Evolutionary conservation across 2,113 vertebrate genomes (phyloP).

Genomic region (Abramis brama): DNA sequence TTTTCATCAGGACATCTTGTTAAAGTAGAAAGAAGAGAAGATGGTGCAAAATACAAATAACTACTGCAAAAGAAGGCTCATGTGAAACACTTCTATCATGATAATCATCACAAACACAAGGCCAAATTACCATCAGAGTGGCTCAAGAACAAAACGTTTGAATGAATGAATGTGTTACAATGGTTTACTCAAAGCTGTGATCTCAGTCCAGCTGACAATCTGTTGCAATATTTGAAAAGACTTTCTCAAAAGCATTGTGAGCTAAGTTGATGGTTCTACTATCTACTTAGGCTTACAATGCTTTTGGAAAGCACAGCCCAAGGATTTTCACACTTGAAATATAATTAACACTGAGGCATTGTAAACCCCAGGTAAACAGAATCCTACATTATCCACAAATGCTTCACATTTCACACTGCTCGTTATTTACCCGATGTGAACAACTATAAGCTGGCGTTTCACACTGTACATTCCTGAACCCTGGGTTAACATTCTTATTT

Average conservation of each 20-base stretch:
- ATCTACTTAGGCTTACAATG: too few relatives aligned
- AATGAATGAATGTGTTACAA: neutral
- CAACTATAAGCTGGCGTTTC: too few relatives aligned
- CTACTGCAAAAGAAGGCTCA: neutral
- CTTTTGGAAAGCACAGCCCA: too few relatives aligned
- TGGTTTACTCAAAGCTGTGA: slow-evolving; percentile 4
- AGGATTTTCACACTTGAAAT: too few relatives aligned
- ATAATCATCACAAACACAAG: neutral
- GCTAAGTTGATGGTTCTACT: too few relatives aligned
- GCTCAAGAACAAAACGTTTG: neutral
- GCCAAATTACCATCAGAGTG: slow-evolving; percentile 20
- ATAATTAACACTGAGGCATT: too few relatives aligned
- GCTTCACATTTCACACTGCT: too few relatives aligned
- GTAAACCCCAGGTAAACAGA: too few relatives aligned
- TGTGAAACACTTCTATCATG: neutral
- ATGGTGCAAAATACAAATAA: slow-evolving; percentile 1
- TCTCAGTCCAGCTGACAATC: slow-evolving; percentile 4
- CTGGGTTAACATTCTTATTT: too few relatives aligned
- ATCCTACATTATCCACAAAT: too few relatives aligned
- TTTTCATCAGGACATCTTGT: neutral
- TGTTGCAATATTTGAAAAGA: slow-evolving; percentile 8
- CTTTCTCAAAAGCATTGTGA: neutral
- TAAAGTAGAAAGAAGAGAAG: neutral
- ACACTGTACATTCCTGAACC: too few relatives aligned
- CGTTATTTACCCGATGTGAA: too few relatives aligned